phyloP scores from a whole-genome alignment of 2,113 vertebrate species.

The Canis aureus region DNA sequence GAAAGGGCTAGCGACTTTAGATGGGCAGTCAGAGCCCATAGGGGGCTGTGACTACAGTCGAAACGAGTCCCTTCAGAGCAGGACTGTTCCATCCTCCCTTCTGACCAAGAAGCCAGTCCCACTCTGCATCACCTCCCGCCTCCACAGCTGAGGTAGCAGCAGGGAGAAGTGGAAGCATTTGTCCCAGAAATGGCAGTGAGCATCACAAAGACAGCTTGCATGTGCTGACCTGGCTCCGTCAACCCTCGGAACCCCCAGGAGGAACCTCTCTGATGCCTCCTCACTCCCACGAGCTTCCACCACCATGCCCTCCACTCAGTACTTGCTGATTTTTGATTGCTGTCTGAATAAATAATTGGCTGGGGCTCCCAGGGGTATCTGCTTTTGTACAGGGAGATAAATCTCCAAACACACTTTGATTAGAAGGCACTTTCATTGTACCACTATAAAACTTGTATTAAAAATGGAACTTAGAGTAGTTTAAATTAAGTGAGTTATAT shows the following conservation, averaged over 20 bases:
- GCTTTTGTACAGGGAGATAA: not conserved
- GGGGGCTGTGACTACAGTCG: fast-evolving
- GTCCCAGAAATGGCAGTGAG: not conserved
- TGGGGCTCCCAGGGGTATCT: not conserved
- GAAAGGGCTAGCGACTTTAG: not conserved
- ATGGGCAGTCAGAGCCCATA: too few species aligned
- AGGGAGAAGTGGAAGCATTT: not conserved
- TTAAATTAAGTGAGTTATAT: slow-evolving; percentile 81
- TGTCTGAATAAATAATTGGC: not conserved
- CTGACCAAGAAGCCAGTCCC: not conserved
- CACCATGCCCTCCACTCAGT: not conserved
- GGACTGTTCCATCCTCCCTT: not conserved
- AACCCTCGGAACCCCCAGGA: not conserved
- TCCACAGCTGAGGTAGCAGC: not conserved
- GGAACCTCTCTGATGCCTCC: not conserved
- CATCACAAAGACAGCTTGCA: fast-evolving
- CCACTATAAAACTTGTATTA: slow-evolving; percentile 68
- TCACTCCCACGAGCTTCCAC: fast-evolving
- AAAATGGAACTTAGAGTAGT: slow-evolving; percentile 74
- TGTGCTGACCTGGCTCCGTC: not conserved
- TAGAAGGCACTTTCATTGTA: slow-evolving; percentile 47
- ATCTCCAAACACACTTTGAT: slow-evolving; percentile 42
- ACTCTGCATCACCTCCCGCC: not conserved
- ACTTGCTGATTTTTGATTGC: not conserved
- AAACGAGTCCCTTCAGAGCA: not conserved